A percentile compares a stretch with the other conserved stretches of the same genome.
Evolutionary conservation across 2,888 invertebrate species (phyloP).

Genomic region (Mesorhabditis sp.): DNA sequence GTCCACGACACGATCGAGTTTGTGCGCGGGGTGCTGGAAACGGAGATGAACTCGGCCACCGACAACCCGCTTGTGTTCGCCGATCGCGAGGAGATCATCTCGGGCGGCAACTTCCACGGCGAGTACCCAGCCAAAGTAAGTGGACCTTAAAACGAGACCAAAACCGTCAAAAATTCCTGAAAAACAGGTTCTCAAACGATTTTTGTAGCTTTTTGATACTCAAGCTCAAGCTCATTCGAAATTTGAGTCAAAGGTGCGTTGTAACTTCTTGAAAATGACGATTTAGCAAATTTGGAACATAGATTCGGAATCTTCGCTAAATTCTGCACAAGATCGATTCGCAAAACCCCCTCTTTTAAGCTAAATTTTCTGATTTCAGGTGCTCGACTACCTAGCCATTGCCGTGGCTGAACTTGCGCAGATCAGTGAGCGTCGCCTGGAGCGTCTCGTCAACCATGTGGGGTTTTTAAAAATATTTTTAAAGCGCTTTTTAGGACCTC

Average conservation of each 20-base stretch:
- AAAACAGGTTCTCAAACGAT: neutral
- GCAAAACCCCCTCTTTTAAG: too few relatives aligned
- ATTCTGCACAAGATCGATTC: too few relatives aligned
- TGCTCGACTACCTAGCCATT: conserved; percentile 69
- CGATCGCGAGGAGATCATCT: conserved; percentile 67
- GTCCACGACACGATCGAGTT: conserved; percentile 70
- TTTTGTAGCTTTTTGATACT: neutral
- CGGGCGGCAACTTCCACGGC: conserved; percentile 72
- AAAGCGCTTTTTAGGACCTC: conserved; percentile 60
- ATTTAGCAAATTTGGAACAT: neutral
- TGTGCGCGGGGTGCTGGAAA: conserved; percentile 66
- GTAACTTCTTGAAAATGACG: neutral
- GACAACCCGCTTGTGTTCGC: conserved; percentile 69
- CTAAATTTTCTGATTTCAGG: conserved; percentile 51
- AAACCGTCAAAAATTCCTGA: too few relatives aligned
- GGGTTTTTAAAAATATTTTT: neutral
- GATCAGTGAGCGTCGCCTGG: conserved; percentile 69
- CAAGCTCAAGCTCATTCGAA: too few relatives aligned
- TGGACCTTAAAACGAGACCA: conserved; percentile 6
- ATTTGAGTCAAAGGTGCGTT: too few relatives aligned
- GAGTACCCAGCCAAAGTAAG: conserved; percentile 70
- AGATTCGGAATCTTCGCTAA: neutral
- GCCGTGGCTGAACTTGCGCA: conserved; percentile 69
- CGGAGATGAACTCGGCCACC: conserved; percentile 70
- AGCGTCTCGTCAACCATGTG: conserved; percentile 67